These are phyloP conservation scores for Parasteatoda tepidariorum DNA, from an alignment of 1,140 invertebrate genomes.

Conservation along the genomic window DNA sequence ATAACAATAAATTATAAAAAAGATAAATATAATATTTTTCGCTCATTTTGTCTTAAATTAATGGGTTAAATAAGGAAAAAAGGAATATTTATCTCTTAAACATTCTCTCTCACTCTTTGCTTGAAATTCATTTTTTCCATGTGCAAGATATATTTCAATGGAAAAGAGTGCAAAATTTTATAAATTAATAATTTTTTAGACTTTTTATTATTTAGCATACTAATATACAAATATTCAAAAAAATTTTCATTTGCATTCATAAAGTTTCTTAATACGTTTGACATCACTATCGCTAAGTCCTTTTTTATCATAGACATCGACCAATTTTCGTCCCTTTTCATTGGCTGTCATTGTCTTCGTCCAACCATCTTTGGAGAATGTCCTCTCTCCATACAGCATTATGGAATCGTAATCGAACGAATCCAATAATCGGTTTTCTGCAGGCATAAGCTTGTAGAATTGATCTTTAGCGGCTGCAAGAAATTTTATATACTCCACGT, in stretches of 20 bases:
- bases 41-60: no score
- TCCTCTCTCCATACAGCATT: constrained; percentile 62
- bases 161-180: no score
- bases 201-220: no score
- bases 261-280: constrained; percentile 58
- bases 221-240: neutral
- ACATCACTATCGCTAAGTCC: constrained; percentile 61
- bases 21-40: no score
- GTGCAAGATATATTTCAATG: no score
- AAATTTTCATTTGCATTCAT: constrained; percentile 43
- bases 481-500: neutral
- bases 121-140: no score
- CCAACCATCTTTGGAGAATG: constrained; percentile 60
- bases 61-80: no score
- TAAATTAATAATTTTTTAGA: no score
- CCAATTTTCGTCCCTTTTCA: constrained; percentile 30
- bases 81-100: no score
- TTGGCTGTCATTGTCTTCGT: constrained; percentile 55
- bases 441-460: constrained; percentile 44
- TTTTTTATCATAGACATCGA: constrained; percentile 61
- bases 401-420: constrained; percentile 63
- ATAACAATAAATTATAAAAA: no score
- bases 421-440: constrained; percentile 54
- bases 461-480: constrained; percentile 46
- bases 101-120: no score